phyloP scores from a whole-genome alignment of 2,113 vertebrate genomes.

The Symphodus melops region DNA sequence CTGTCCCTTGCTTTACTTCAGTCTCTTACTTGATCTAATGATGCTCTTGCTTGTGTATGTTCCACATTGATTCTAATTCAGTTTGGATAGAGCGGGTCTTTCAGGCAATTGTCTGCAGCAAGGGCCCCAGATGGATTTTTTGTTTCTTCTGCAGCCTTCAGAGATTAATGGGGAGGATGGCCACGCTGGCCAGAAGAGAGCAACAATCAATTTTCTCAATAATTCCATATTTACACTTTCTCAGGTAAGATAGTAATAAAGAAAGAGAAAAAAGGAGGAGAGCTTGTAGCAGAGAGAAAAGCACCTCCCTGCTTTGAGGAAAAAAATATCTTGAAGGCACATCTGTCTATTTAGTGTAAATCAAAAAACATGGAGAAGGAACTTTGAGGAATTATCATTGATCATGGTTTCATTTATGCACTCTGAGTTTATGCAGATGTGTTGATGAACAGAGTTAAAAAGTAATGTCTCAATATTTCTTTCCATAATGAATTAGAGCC shows the following conservation, averaged over 20 bases:
- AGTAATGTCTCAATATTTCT: too few relatives aligned
- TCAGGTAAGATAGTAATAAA: conserved; percentile 57
- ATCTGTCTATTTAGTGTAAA: conserved; percentile 22
- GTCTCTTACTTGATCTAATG: conserved; percentile 70
- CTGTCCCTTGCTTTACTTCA: conserved; percentile 64
- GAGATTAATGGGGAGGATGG: conserved; percentile 80
- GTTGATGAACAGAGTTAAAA: too few relatives aligned
- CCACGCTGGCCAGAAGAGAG: conserved; percentile 66
- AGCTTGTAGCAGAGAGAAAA: conserved; percentile 21
- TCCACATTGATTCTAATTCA: conserved; percentile 84
- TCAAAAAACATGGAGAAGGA: background rate
- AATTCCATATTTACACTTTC: conserved; percentile 81
- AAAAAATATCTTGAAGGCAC: conserved; percentile 23
- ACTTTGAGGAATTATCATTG: conserved; percentile 8
- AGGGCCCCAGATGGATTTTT: conserved; percentile 82
- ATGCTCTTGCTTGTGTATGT: conserved; percentile 78
- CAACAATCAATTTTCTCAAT: conserved; percentile 78
- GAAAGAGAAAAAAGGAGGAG: background rate
- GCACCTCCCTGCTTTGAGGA: conserved; percentile 12
- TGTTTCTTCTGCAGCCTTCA: conserved; percentile 74
- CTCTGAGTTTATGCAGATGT: too few relatives aligned
- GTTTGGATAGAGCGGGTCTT: conserved; percentile 82
- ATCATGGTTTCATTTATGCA: background rate
- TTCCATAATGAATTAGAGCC: too few relatives aligned
- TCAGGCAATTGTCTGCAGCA: conserved; percentile 83